Percentiles rank a stretch among this genome's conserved stretches.
phyloP scores from a whole-genome alignment of 2,113 vertebrate species.

The Macroglossus sobrinus region DNA sequence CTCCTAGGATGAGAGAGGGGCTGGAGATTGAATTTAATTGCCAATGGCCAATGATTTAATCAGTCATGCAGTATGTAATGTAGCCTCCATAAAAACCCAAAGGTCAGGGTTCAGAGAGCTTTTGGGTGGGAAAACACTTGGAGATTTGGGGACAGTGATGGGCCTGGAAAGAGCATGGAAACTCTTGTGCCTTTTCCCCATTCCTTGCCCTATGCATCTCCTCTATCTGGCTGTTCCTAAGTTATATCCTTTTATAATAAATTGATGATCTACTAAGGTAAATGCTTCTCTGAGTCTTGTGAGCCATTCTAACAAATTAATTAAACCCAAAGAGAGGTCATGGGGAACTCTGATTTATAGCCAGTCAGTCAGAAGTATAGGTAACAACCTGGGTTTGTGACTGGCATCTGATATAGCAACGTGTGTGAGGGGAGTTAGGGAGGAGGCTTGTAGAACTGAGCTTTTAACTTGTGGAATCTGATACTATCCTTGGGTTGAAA shows the following conservation, averaged over 20 bases:
- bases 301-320: background rate
- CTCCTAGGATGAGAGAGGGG: background rate
- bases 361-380: background rate
- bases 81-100: background rate
- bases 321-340: background rate
- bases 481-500: background rate
- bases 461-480: background rate
- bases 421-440: background rate
- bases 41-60: background rate
- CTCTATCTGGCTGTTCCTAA: background rate
- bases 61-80: background rate
- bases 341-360: background rate
- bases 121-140: background rate
- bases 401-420: too few relatives aligned
- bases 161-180: background rate
- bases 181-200: background rate
- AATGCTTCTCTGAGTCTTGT: background rate
- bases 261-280: background rate
- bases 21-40: background rate
- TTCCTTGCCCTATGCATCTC: background rate
- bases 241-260: background rate
- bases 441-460: background rate
- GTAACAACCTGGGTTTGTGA: background rate
- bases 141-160: background rate
- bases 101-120: background rate